Conservation (phyloP, 2,113 vertebrate species). For the Lates calcarifer region DNA sequence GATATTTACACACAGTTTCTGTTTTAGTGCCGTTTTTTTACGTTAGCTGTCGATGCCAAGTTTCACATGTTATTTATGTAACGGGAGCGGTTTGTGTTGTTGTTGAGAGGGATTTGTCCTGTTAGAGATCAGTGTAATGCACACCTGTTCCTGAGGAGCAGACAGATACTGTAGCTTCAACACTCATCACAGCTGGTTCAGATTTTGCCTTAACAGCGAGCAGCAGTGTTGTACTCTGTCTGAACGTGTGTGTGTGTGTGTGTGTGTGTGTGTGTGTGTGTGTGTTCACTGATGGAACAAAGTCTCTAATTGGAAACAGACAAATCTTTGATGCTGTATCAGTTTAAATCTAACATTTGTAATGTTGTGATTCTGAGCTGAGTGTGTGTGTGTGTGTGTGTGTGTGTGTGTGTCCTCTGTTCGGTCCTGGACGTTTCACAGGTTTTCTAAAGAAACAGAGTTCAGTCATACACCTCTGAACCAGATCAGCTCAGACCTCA, state of each 20-base stretch:
- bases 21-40: slow-evolving; percentile 39
- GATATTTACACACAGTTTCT: slow-evolving; percentile 54
- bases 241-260: slow-evolving; percentile 61
- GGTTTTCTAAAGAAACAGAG: slow-evolving; percentile 15
- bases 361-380: slow-evolving; percentile 27
- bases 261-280: slow-evolving; percentile 48
- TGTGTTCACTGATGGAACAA: slow-evolving; percentile 34
- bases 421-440: slow-evolving; percentile 22
- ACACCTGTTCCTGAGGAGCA: slow-evolving; percentile 55
- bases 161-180: slow-evolving; percentile 65
- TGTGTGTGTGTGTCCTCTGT: not conserved
- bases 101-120: slow-evolving; percentile 57
- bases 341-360: slow-evolving; percentile 34
- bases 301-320: slow-evolving; percentile 48
- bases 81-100: slow-evolving; percentile 27
- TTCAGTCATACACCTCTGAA: slow-evolving; percentile 14
- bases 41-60: slow-evolving; percentile 62
- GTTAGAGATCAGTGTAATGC: slow-evolving; percentile 49
- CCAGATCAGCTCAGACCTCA: no score
- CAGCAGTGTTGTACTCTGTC: slow-evolving; percentile 62
- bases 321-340: slow-evolving; percentile 24
- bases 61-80: slow-evolving; percentile 60
- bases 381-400: not conserved
- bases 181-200: slow-evolving; percentile 63
- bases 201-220: slow-evolving; percentile 79